These are phyloP conservation scores for Fragum whitleyi DNA, from an alignment of 2,888 invertebrate species.

Conservation along the genomic window DNA sequence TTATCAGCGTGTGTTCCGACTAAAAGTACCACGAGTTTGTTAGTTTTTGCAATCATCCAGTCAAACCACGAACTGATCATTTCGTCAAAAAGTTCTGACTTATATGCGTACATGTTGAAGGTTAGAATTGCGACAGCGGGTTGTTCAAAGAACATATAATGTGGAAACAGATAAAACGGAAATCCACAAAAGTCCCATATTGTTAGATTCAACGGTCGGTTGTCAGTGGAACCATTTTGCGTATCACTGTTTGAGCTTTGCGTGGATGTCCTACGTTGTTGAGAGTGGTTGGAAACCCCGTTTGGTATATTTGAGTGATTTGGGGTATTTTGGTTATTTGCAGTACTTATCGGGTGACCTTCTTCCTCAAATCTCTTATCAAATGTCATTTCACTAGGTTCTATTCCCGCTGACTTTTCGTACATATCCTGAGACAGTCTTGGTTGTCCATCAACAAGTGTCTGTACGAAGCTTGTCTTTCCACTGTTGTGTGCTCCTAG, in stretches of 20 bases:
- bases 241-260: background rate
- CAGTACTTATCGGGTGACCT: background rate
- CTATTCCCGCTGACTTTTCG: constrained; percentile 79
- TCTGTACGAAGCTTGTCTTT: constrained; percentile 81
- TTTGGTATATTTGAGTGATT: background rate
- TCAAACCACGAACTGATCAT: constrained; percentile 83
- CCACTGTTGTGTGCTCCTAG: constrained; percentile 77
- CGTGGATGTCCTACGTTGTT: background rate
- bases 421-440: constrained; percentile 77
- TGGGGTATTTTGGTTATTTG: background rate
- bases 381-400: constrained; percentile 77
- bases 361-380: constrained; percentile 57
- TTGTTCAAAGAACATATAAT: constrained; percentile 81
- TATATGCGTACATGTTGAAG: constrained; percentile 82
- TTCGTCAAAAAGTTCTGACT: constrained; percentile 74
- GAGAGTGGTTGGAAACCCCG: background rate
- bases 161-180: constrained; percentile 78
- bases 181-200: constrained; percentile 84
- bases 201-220: constrained; percentile 71
- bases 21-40: constrained; percentile 79
- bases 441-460: constrained; percentile 82
- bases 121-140: constrained; percentile 80
- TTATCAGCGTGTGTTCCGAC: constrained; percentile 83
- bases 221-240: constrained; percentile 8
- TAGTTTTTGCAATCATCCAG: constrained; percentile 82